Evolutionary conservation across 2,113 vertebrate genomes (phyloP), one percentile per base, ranked within the genome.

Genomic region (Perognathus longimembris): DNA sequence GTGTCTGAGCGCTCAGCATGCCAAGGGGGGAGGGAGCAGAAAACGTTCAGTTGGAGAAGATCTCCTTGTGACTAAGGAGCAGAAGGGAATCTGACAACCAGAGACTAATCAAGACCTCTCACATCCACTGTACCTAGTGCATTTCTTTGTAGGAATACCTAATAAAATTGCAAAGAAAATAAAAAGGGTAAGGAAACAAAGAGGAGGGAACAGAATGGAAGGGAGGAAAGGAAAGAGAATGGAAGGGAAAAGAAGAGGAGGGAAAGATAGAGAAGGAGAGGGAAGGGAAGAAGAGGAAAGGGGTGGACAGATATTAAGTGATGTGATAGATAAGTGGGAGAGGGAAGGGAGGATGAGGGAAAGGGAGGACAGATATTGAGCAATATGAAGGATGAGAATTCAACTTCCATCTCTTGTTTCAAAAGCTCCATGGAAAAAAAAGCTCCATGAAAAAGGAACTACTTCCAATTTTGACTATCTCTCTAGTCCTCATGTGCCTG

Each of bases 231-330:
- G 50, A 54, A 0, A 50, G 21, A 0, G 7, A 3, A 50, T 0
- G 32, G 45, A 64, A 1, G 50, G n/a, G n/a, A n/a, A n/a, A n/a
- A n/a, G n/a, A n/a, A n/a, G n/a, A n/a, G n/a, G n/a, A n/a, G n/a
- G n/a, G n/a, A n/a, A n/a, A n/a, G n/a, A n/a, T n/a, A 0, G 26
- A 7, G 45, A 3, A 50, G 1, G 10, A 1, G 24, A 76, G 6
- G 30, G 15, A n/a, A 50, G 7, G 11, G 8, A 32, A 6, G 5
- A 5, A 26, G n/a, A 0, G 11, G 3, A 50, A 3, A 69, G 34
- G 36, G 14, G 40, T 1, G 45, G 5, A 61, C 36, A n/a, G 1
- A 69, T 7, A 32, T 1, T 57, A 17, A 61, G 14, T 66, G 7
- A 9, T 88, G 22, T n/a, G n/a, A n/a, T n/a, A 0, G 26, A 7